phyloP scores from a whole-genome alignment of 2,888 invertebrate genomes.

The Sinohyriopsis cumingii region DNA sequence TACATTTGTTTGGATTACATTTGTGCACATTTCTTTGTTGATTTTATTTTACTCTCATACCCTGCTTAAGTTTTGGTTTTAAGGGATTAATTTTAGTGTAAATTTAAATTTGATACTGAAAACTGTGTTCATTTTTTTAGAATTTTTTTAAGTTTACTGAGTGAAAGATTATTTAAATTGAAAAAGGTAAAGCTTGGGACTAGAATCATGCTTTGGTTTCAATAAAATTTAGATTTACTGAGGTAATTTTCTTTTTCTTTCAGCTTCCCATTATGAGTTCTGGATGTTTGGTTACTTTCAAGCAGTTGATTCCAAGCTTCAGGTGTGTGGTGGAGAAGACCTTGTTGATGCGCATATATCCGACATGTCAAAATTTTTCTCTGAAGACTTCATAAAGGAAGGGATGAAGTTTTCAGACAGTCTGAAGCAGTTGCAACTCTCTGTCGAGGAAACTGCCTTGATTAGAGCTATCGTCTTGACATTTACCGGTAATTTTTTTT shows the following conservation, averaged over 20 bases:
- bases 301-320: slow-evolving; percentile 22
- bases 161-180: no score
- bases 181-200: no score
- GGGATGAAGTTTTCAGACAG: slow-evolving; percentile 19
- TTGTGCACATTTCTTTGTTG: no score
- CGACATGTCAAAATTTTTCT: slow-evolving; percentile 25
- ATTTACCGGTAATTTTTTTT: slow-evolving; percentile 31
- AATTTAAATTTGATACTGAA: no score
- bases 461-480: slow-evolving; percentile 39
- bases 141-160: no score
- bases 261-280: slow-evolving; percentile 35
- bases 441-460: slow-evolving; percentile 38
- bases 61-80: no score
- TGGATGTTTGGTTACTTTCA: slow-evolving; percentile 33
- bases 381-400: slow-evolving; percentile 9
- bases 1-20: no score
- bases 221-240: no score
- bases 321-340: slow-evolving; percentile 19
- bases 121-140: no score
- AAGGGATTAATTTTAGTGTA: no score
- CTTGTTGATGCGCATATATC: slow-evolving; percentile 3
- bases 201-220: no score
- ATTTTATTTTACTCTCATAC: no score
- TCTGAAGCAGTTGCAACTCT: slow-evolving; percentile 31
- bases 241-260: background rate